A percentile compares a stretch with the other conserved stretches of the same genome.
These are phyloP conservation scores for Sycophila texana DNA, from an alignment of 2,888 invertebrate genomes.

Conservation along the genomic window DNA sequence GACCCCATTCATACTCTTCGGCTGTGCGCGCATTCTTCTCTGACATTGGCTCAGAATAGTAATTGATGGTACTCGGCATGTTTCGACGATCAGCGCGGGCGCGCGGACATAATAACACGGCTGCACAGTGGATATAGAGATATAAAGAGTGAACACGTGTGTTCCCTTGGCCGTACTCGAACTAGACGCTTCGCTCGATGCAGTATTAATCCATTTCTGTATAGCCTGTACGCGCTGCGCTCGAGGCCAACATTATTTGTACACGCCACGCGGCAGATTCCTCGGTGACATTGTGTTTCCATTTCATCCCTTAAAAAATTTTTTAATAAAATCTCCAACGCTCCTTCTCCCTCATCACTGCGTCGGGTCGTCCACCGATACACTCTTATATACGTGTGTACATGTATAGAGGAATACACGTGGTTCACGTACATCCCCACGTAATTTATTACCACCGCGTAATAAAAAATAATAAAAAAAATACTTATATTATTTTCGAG, in stretches of 20 bases:
- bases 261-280: conserved; percentile 2
- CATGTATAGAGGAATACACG: no score
- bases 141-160: conserved; percentile 15
- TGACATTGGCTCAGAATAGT: conserved; percentile 60
- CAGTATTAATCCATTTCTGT: conserved; percentile 60
- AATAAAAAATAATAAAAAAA: no score
- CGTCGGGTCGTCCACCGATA: no score
- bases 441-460: no score
- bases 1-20: conserved; percentile 54
- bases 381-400: no score
- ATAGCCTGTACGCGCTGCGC: not conserved
- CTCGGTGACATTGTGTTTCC: conserved; percentile 13
- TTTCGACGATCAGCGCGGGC: conserved; percentile 49
- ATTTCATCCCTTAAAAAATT: conserved; percentile 26
- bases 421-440: no score
- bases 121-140: conserved; percentile 23
- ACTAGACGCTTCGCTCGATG: conserved; percentile 58
- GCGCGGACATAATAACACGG: conserved; percentile 51
- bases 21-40: conserved; percentile 58
- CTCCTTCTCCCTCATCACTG: not conserved
- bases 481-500: no score
- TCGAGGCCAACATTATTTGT: not conserved
- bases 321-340: conserved; percentile 27
- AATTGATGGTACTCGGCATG: conserved; percentile 62
- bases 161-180: conserved; percentile 22